Evolutionary conservation across 1,140 invertebrate genomes (phyloP).

Genomic region (Drosophila obscura): DNA sequence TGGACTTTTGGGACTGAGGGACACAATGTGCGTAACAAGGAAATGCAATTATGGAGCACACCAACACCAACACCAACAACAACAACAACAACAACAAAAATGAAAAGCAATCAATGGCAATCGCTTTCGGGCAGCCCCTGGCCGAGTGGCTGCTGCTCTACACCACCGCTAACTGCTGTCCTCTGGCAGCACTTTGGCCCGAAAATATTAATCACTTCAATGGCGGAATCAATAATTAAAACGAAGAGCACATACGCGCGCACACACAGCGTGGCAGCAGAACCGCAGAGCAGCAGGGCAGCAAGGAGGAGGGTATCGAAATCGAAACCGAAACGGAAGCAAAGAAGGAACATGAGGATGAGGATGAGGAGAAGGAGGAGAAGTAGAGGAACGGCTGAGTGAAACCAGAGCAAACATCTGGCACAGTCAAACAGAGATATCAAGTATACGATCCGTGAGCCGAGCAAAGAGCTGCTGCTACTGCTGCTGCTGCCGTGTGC

Average conservation of each 20-base stretch:
- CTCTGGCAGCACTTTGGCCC: constrained; percentile 27
- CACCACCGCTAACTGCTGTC: constrained; percentile 8
- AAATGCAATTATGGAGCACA: constrained; percentile 71
- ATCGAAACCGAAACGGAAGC: too few species aligned
- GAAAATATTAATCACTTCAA: constrained; percentile 74
- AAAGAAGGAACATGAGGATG: too few species aligned
- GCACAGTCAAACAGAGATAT: constrained; percentile 2
- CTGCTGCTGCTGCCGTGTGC: constrained; percentile 20
- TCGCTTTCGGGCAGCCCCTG: constrained; percentile 33
- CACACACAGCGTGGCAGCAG: background rate
- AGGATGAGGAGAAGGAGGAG: too few species aligned
- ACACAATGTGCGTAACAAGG: constrained; percentile 52
- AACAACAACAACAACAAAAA: constrained; percentile 27
- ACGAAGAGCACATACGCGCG: constrained; percentile 35
- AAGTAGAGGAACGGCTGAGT: too few species aligned
- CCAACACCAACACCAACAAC: too few species aligned
- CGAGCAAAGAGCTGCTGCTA: background rate
- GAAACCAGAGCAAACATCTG: too few species aligned
- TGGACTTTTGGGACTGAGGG: background rate
- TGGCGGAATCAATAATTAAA: constrained; percentile 76
- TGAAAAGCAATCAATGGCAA: constrained; percentile 44
- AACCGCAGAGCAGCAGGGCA: background rate
- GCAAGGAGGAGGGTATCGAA: constrained; percentile 7
- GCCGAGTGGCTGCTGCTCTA: background rate
- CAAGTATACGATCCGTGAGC: constrained; percentile 43